Evolutionary conservation across 2,888 invertebrate species (phyloP).

Genomic region (Furcula furcula): DNA sequence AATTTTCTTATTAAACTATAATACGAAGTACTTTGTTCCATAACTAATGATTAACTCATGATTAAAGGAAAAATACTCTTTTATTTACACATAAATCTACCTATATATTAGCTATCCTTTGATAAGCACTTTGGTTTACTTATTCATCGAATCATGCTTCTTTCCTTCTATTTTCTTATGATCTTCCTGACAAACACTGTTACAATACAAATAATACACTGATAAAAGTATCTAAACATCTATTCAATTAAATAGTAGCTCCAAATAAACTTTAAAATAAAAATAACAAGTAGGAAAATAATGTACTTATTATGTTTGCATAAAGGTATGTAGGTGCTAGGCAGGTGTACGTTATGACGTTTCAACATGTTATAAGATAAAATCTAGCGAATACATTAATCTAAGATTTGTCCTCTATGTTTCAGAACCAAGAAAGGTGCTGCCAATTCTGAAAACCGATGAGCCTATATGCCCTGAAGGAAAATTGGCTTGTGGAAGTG

Average conservation of each 20-base stretch:
- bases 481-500: conserved; percentile 94
- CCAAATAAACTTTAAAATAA: too few relatives aligned
- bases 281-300: too few relatives aligned
- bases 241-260: too few relatives aligned
- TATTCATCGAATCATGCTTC: conserved; percentile 54
- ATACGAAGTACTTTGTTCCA: background rate
- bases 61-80: too few relatives aligned
- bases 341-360: too few relatives aligned
- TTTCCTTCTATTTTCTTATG: conserved; percentile 43
- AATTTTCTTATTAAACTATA: conserved; percentile 21
- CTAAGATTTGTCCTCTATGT: too few relatives aligned
- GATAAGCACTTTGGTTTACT: conserved; percentile 37
- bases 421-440: conserved; percentile 93
- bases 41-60: background rate
- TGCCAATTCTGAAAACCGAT: conserved; percentile 95
- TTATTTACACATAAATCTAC: conserved; percentile 4
- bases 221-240: too few relatives aligned
- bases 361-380: too few relatives aligned
- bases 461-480: conserved; percentile 96
- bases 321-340: too few relatives aligned
- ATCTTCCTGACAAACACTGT: conserved; percentile 45
- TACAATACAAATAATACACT: conserved; percentile 53
- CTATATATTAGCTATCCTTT: conserved; percentile 25
- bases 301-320: too few relatives aligned
- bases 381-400: too few relatives aligned